Base-by-base conservation (phyloP, 2,113 vertebrate genomes). In the Aptenodytes patagonicus region DNA sequence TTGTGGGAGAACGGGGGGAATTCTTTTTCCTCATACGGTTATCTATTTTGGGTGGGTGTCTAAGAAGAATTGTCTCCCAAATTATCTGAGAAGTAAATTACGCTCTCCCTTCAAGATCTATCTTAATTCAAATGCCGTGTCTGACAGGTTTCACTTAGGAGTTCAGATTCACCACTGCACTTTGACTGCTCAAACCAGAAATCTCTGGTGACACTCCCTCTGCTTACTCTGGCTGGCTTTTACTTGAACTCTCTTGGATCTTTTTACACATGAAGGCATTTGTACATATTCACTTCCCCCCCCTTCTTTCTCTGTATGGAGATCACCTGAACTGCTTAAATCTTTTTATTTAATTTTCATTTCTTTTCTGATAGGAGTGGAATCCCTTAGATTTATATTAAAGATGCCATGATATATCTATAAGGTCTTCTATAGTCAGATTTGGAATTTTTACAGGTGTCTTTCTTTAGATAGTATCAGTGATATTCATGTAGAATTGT, bases 201-300 rank as follows among this genome's bases (percentile, higher is more conserved):
- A 38, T 92, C 62, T 70, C 84, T 71, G 76, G 42, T 73, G 91
- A 52, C 54, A 11, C 29, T 94, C 73, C 38, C 44, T 51, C 61
- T 82, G 69, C 83, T 73, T 72, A 54, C 58, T 61, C 93, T 95
- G 95, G 57, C 83, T 91, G 87, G 68, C 62, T 78, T 93, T 87
- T 69, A 26, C 70, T 83, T 87, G 72, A 90, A 89, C 62, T 90
- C 46, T 66, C 54, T 54, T 57, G 71, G 72, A 71, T 80, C 55
- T 80, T n/a, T 80, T 44, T 57, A 68, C 46, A 69, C 49, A 3
- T 28, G 66, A 62, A 78, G 42, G 25, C 80, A 51, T 4, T 26
- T 54, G 10, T 51, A 71, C 40, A 26, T 7, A 29, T 36, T 51
- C 42, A 29, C 19, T 64, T 4, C 49, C 25, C 61, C 34, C 4